Conservation (phyloP, 2,113 vertebrate species). For the Hucho hucho region DNA sequence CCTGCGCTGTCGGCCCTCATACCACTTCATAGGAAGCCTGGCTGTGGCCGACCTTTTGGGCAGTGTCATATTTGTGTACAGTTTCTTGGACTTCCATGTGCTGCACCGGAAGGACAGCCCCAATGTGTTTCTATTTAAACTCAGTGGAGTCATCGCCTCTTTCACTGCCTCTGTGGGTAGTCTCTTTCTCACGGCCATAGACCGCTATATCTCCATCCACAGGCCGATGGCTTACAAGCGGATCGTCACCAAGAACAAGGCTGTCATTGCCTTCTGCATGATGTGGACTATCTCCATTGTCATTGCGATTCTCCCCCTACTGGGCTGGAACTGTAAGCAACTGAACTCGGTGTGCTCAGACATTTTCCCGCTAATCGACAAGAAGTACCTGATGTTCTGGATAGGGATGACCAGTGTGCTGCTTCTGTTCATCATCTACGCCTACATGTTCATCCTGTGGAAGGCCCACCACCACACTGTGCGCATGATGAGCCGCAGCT, state of each 20-base stretch:
- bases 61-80: conserved; percentile 98
- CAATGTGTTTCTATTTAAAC: conserved; percentile 93
- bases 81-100: conserved; percentile 97
- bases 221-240: conserved; percentile 92
- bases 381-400: conserved; percentile 97
- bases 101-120: conserved; percentile 95
- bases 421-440: conserved; percentile 95
- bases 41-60: conserved; percentile 94
- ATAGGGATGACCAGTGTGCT: conserved; percentile 91
- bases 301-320: conserved; percentile 90
- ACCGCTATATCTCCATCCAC: conserved; percentile 97
- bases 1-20: conserved; percentile 92
- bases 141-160: conserved; percentile 94
- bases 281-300: conserved; percentile 96
- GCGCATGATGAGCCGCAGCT: conserved; percentile 94
- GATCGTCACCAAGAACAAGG: conserved; percentile 94
- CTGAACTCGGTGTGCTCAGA: conserved; percentile 92
- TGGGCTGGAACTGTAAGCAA: conserved; percentile 98
- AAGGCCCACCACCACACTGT: conserved; percentile 95
- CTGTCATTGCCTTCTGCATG: conserved; percentile 92
- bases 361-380: conserved; percentile 96
- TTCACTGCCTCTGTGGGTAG: conserved; percentile 97
- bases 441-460: conserved; percentile 98
- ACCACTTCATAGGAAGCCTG: conserved; percentile 97
- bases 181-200: conserved; percentile 97